phyloP scores from a whole-genome alignment of 2,797 vertebrate genomes.

The Enteromius paludinosus region DNA sequence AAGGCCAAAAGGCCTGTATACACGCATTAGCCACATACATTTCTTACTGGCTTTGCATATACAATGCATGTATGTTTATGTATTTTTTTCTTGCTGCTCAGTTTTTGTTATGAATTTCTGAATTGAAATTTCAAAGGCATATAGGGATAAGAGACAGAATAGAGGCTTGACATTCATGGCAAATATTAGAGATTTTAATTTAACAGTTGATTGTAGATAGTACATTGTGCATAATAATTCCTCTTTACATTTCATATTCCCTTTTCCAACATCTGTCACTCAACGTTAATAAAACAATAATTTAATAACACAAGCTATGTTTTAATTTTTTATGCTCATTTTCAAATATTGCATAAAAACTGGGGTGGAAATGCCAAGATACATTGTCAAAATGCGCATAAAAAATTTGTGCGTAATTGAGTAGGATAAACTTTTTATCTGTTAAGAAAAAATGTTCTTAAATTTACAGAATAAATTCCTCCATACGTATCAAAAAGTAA shows the following conservation, averaged over 20 bases:
- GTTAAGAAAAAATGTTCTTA: too few species aligned
- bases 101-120: conserved; percentile 1
- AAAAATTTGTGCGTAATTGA: too few species aligned
- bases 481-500: too few species aligned
- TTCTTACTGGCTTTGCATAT: background rate
- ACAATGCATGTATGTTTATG: background rate
- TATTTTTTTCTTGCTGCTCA: background rate
- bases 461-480: too few species aligned
- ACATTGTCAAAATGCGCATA: too few species aligned
- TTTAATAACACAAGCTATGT: background rate
- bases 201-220: background rate
- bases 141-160: background rate
- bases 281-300: background rate
- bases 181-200: conserved; percentile 1
- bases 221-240: background rate
- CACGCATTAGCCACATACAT: background rate
- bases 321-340: too few species aligned
- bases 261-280: background rate
- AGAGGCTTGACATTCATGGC: conserved; percentile 32
- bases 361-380: too few species aligned
- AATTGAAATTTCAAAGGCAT: background rate
- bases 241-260: background rate
- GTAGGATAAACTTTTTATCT: too few species aligned
- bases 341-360: too few species aligned
- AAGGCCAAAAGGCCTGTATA: conserved; percentile 29